Evolutionary conservation across 2,113 vertebrate genomes (phyloP).

Genomic region (Puffinus mauretanicus): DNA sequence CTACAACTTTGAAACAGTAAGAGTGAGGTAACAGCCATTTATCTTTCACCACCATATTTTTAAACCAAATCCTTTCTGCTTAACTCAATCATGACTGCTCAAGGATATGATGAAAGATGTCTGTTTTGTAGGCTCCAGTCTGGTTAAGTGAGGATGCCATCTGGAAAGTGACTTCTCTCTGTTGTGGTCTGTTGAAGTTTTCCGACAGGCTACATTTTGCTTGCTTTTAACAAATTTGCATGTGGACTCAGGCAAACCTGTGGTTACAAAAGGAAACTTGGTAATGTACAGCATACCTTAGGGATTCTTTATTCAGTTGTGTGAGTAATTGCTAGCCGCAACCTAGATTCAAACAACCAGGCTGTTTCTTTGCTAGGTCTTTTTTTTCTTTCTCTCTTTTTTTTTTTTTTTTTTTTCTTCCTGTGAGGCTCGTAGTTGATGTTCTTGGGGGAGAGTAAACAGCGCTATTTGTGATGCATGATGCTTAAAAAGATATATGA

Average conservation of each 20-base stretch:
- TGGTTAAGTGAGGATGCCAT: background rate
- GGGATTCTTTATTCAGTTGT: background rate
- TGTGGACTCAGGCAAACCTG: background rate
- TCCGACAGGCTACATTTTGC: background rate
- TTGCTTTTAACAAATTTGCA: background rate
- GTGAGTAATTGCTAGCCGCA: background rate
- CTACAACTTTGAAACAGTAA: background rate
- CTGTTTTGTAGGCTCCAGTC: background rate
- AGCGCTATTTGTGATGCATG: background rate
- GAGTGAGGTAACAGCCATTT: background rate
- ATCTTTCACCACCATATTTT: background rate
- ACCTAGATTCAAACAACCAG: background rate
- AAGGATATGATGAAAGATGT: background rate
- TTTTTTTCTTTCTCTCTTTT: accelerated
- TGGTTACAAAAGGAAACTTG: background rate
- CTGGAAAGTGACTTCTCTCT: background rate
- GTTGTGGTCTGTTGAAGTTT: background rate
- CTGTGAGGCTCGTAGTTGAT: background rate
- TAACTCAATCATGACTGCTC: background rate
- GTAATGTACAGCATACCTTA: background rate
- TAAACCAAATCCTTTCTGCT: background rate
- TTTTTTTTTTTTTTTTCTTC: too few relatives aligned
- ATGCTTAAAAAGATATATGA: background rate
- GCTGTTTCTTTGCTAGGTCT: background rate
- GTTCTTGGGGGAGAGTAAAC: background rate